Percentiles rank a stretch among this genome's conserved stretches.
These are phyloP conservation scores for Erebia ligea DNA, from an alignment of 2,888 invertebrate species.

Conservation along the genomic window DNA sequence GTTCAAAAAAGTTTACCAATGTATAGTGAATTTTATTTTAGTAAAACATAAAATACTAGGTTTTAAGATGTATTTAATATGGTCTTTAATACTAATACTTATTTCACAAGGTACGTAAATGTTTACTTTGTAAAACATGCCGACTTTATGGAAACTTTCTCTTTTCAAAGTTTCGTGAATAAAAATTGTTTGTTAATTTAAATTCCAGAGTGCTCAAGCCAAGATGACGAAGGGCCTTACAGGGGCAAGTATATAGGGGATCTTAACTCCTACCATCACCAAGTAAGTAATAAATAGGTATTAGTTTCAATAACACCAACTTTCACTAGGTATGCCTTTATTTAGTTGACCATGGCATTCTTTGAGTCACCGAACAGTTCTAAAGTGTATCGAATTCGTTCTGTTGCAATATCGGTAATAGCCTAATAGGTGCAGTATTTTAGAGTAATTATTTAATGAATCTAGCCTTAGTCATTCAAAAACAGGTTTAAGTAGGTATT, in stretches of 20 bases:
- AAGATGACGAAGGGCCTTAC: slow-evolving; percentile 89
- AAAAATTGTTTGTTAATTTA: slow-evolving; percentile 23
- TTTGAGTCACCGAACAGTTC: slow-evolving; percentile 30
- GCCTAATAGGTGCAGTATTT: background rate
- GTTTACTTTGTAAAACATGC: background rate
- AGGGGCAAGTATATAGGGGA: slow-evolving; percentile 92
- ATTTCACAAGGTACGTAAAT: slow-evolving; percentile 55
- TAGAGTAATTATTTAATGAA: slow-evolving; percentile 16
- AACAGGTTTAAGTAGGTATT: slow-evolving; percentile 5
- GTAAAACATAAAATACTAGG: slow-evolving; percentile 49
- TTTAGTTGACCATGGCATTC: slow-evolving; percentile 35
- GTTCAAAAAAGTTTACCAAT: slow-evolving; percentile 49
- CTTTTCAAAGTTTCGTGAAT: slow-evolving; percentile 40
- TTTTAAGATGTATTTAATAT: slow-evolving; percentile 59
- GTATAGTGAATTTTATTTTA: slow-evolving; percentile 46
- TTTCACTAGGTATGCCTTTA: slow-evolving; percentile 34
- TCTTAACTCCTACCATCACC: slow-evolving; percentile 95
- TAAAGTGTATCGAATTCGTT: slow-evolving; percentile 19
- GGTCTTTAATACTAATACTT: slow-evolving; percentile 55
- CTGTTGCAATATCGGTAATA: slow-evolving; percentile 11
- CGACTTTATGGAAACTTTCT: slow-evolving; percentile 56
- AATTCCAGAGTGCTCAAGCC: slow-evolving; percentile 68
- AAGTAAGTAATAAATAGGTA: slow-evolving; percentile 58
- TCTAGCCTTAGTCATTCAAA: slow-evolving; percentile 2
- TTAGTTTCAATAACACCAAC: slow-evolving; percentile 4